These are phyloP conservation scores for Coptodon rendalli DNA, from an alignment of 2,113 vertebrate species.

Conservation along the genomic window DNA sequence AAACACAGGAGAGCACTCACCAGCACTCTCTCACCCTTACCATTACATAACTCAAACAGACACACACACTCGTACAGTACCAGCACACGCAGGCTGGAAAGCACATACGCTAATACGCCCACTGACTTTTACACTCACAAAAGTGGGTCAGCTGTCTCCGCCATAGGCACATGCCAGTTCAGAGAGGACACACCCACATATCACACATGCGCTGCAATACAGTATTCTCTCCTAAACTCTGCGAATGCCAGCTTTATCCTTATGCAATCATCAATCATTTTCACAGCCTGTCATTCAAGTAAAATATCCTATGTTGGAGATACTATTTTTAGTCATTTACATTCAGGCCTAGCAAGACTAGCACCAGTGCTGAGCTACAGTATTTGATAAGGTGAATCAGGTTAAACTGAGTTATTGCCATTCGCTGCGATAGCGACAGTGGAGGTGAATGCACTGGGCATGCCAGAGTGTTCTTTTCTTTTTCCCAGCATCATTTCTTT, in stretches of 20 bases:
- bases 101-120: constrained; percentile 12
- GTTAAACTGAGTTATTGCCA: neutral
- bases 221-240: constrained; percentile 7
- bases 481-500: neutral
- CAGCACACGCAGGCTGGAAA: constrained; percentile 11
- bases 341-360: neutral
- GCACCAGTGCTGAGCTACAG: neutral
- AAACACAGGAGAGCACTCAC: constrained; percentile 3
- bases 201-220: constrained; percentile 11
- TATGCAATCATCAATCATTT: constrained; percentile 34
- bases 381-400: neutral
- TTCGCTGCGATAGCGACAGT: neutral
- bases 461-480: neutral
- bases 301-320: neutral
- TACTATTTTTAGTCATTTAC: neutral
- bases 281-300: neutral
- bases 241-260: neutral
- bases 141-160: constrained; percentile 53
- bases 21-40: neutral
- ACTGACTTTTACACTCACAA: constrained; percentile 37
- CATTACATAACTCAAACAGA: constrained; percentile 46
- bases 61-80: constrained; percentile 31
- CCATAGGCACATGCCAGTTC: constrained; percentile 42
- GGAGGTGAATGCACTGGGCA: neutral
- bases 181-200: constrained; percentile 37